Conservation (phyloP, 2,113 vertebrate genomes). For the Neogobius melanostomus region DNA sequence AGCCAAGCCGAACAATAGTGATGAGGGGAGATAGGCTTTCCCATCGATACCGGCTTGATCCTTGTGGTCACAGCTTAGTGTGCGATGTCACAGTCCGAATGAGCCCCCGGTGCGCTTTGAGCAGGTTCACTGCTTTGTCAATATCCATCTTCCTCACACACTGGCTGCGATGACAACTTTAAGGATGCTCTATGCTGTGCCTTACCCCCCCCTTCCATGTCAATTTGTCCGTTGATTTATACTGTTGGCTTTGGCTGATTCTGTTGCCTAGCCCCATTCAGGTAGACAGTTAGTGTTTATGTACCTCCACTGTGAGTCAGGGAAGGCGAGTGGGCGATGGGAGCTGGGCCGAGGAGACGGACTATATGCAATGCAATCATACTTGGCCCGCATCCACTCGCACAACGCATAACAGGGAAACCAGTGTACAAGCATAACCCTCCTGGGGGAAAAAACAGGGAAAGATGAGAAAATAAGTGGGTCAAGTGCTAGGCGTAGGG, state of each 20-base stretch:
- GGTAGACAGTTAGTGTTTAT: slow-evolving; percentile 41
- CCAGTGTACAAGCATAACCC: slow-evolving; percentile 73
- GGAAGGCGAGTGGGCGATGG: slow-evolving; percentile 17
- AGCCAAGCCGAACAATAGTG: slow-evolving; percentile 5
- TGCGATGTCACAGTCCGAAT: slow-evolving; percentile 26
- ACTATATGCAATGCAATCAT: slow-evolving; percentile 57
- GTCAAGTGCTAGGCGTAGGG: slow-evolving; percentile 75
- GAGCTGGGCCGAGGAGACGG: slow-evolving; percentile 27
- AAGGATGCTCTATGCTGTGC: slow-evolving; percentile 69
- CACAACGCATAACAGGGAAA: slow-evolving; percentile 68
- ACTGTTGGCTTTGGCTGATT: slow-evolving; percentile 75
- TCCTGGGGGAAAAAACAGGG: slow-evolving; percentile 74
- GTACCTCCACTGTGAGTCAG: slow-evolving; percentile 26
- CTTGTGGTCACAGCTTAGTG: slow-evolving; percentile 32
- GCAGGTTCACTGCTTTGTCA: slow-evolving; percentile 66
- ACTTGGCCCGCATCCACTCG: slow-evolving; percentile 73
- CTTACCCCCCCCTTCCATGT: slow-evolving; percentile 52
- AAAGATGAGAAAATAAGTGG: slow-evolving; percentile 86
- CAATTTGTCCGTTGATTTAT: slow-evolving; percentile 80
- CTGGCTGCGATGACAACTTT: slow-evolving; percentile 60
- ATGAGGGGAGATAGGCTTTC: background rate
- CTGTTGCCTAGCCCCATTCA: slow-evolving; percentile 71
- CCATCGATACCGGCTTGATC: background rate
- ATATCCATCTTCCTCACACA: slow-evolving; percentile 66
- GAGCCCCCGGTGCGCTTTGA: slow-evolving; percentile 50